These are phyloP conservation scores for Pachydiplax longipennis DNA, from an alignment of 2,888 invertebrate genomes.

Conservation along the genomic window DNA sequence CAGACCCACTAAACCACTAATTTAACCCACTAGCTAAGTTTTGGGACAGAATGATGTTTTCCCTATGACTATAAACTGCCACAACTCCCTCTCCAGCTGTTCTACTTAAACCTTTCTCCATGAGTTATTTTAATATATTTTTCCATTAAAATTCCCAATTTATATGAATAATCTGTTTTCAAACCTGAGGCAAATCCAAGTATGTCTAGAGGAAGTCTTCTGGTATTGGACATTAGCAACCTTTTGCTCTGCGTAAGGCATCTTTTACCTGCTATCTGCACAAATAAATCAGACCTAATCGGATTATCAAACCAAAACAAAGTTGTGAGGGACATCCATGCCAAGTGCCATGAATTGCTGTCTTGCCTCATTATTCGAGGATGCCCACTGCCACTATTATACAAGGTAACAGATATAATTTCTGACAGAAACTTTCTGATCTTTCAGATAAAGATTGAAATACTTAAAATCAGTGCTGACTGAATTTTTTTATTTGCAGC, in stretches of 20 bases:
- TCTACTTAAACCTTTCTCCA: no score
- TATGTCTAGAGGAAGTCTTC: conserved; percentile 65
- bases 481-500: conserved; percentile 55
- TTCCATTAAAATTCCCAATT: background rate
- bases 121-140: background rate
- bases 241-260: conserved; percentile 78
- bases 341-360: conserved; percentile 82
- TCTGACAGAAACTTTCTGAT: background rate
- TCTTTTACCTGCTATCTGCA: conserved; percentile 73
- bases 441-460: background rate
- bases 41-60: no score
- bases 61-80: no score
- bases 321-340: conserved; percentile 80
- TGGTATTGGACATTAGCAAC: conserved; percentile 79
- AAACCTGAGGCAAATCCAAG: conserved; percentile 70
- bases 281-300: conserved; percentile 62
- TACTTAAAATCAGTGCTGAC: background rate
- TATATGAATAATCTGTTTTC: background rate
- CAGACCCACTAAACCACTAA: no score
- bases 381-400: conserved; percentile 75
- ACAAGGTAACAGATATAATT: conserved; percentile 67
- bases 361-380: conserved; percentile 77
- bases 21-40: no score
- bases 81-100: no score
- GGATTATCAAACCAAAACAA: conserved; percentile 58